Evolutionary conservation across 2,797 vertebrate species (phyloP).

Genomic region (Danionella dracula): DNA sequence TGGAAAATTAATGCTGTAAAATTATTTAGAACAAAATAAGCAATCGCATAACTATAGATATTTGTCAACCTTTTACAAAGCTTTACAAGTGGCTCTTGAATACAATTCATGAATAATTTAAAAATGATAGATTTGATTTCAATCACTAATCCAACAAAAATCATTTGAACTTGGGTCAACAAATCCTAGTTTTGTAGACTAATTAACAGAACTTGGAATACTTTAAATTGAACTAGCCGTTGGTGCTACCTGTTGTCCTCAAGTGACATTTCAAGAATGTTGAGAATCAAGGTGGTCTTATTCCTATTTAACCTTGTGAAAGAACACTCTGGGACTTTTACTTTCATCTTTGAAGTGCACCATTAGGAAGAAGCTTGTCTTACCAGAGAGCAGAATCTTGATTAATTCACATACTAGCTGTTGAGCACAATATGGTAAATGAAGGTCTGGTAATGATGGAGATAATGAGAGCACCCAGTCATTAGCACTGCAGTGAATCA

Average conservation of each 20-base stretch:
- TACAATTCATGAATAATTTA: too few species aligned
- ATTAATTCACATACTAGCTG: slow-evolving; percentile 26
- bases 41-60: too few species aligned
- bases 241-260: background rate
- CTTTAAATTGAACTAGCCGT: too few species aligned
- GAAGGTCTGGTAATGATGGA: slow-evolving; percentile 51
- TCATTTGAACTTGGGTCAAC: too few species aligned
- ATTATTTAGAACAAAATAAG: too few species aligned
- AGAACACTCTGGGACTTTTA: background rate
- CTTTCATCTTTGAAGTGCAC: background rate
- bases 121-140: too few species aligned
- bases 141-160: too few species aligned
- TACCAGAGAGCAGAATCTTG: slow-evolving; percentile 16
- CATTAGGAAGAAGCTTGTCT: slow-evolving; percentile 26
- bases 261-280: background rate
- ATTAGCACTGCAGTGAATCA: slow-evolving; percentile 46
- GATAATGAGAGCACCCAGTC: slow-evolving; percentile 54
- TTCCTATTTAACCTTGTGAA: slow-evolving; percentile 16
- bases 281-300: background rate
- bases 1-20: too few species aligned
- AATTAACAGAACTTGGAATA: too few species aligned
- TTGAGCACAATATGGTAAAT: slow-evolving; percentile 32
- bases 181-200: too few species aligned
- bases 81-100: too few species aligned
- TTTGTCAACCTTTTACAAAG: too few species aligned